Evolutionary conservation across 2,797 vertebrate genomes (phyloP).

Genomic region (Pagetopsis macropterus): DNA sequence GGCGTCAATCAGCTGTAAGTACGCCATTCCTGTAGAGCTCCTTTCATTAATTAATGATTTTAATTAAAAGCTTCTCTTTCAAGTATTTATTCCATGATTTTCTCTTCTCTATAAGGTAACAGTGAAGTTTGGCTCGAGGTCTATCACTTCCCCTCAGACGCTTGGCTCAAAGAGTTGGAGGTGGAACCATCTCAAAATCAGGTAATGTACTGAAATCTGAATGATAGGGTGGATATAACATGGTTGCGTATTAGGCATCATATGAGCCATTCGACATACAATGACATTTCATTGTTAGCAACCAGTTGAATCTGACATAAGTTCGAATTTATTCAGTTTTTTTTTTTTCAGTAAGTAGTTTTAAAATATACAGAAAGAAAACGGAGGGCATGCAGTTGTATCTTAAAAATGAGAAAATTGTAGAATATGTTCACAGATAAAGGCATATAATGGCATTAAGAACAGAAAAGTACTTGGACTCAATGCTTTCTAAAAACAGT

Average conservation of each 20-base stretch:
- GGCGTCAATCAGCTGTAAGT: constrained; percentile 89
- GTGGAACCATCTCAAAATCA: constrained; percentile 42
- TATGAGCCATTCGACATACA: too few relatives aligned
- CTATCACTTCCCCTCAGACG: constrained; percentile 86
- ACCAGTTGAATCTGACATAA: not conserved
- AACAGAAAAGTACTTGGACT: not conserved
- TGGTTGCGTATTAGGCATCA: not conserved
- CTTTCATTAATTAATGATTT: not conserved
- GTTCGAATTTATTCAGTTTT: not conserved
- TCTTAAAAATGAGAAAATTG: not conserved
- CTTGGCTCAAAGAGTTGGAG: constrained; percentile 87
- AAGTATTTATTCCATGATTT: not conserved
- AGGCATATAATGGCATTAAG: not conserved
- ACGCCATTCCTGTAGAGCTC: constrained; percentile 37
- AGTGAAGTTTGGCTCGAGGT: constrained; percentile 88
- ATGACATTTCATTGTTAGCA: too few relatives aligned
- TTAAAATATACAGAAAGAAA: not conserved
- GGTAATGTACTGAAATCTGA: constrained; percentile 44
- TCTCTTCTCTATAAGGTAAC: constrained; percentile 78
- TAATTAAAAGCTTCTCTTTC: not conserved
- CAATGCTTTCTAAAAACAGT: not conserved
- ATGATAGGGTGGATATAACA: not conserved
- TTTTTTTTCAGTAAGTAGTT: not conserved
- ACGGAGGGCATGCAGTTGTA: not conserved
- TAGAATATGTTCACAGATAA: not conserved